These are phyloP conservation scores for Rotaria socialis DNA, from an alignment of 2,888 invertebrate species.

Conservation along the genomic window DNA sequence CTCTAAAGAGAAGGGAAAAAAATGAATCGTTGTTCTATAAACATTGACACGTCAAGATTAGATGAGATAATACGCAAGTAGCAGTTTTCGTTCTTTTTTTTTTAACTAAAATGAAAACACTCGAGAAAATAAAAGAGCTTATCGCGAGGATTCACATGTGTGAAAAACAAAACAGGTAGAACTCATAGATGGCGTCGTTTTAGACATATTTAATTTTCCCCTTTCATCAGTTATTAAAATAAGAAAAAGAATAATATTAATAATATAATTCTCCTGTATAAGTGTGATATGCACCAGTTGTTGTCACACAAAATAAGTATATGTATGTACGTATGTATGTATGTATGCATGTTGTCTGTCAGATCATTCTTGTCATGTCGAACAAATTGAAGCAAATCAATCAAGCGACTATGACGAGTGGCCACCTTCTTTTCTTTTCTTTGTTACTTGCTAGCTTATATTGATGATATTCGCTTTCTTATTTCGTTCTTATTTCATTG, in stretches of 20 bases:
- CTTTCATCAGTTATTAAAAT: background rate
- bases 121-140: background rate
- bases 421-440: slow-evolving; percentile 27
- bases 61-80: slow-evolving; percentile 11
- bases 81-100: background rate
- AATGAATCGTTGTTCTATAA: background rate
- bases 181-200: background rate
- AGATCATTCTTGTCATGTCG: slow-evolving; percentile 26
- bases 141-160: background rate
- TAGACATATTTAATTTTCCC: background rate
- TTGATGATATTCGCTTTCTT: slow-evolving; percentile 30
- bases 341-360: slow-evolving; percentile 11
- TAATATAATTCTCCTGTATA: background rate
- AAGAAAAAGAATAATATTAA: background rate
- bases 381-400: slow-evolving; percentile 29
- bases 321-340: slow-evolving; percentile 8
- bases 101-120: background rate
- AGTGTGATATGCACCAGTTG: slow-evolving; percentile 3
- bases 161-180: background rate
- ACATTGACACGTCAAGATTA: slow-evolving; percentile 6
- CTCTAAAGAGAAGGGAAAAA: background rate
- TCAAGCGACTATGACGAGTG: slow-evolving; percentile 1
- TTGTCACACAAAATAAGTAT: background rate
- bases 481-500: slow-evolving; percentile 25
- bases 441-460: slow-evolving; percentile 4